Percentiles rank a stretch among this genome's conserved stretches.
These are phyloP conservation scores for Protobothrops mucrosquamatus DNA, from an alignment of 2,113 vertebrate species.

Conservation along the genomic window DNA sequence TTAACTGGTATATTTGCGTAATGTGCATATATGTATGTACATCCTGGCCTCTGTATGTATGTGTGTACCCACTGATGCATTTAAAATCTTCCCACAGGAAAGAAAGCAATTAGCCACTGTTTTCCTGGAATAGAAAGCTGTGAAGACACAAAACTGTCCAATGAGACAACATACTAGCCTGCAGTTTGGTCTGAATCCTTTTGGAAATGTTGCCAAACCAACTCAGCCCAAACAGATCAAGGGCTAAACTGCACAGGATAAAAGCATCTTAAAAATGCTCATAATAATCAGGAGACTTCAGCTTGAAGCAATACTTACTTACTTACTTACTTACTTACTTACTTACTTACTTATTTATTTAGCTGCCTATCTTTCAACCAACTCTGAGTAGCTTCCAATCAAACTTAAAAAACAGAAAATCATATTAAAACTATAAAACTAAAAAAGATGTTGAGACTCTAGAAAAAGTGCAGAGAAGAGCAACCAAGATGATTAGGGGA, in stretches of 20 bases:
- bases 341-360: too few species aligned
- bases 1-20: background rate
- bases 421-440: background rate
- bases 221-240: background rate
- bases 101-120: background rate
- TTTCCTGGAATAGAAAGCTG: background rate
- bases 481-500: too few species aligned
- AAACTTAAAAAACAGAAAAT: background rate
- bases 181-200: background rate
- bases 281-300: background rate
- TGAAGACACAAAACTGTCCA: background rate
- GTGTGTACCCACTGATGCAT: background rate
- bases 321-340: fast-evolving
- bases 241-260: background rate
- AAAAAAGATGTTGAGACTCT: background rate
- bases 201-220: background rate
- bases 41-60: background rate
- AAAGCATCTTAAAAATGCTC: background rate
- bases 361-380: too few species aligned
- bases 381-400: too few species aligned
- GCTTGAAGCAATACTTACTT: background rate
- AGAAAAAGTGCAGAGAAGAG: too few species aligned
- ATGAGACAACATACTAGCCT: background rate
- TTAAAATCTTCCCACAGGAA: background rate
- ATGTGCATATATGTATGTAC: background rate